Evolutionary conservation across 2,113 vertebrate species (phyloP).

Genomic region (Spilogale gracilis): DNA sequence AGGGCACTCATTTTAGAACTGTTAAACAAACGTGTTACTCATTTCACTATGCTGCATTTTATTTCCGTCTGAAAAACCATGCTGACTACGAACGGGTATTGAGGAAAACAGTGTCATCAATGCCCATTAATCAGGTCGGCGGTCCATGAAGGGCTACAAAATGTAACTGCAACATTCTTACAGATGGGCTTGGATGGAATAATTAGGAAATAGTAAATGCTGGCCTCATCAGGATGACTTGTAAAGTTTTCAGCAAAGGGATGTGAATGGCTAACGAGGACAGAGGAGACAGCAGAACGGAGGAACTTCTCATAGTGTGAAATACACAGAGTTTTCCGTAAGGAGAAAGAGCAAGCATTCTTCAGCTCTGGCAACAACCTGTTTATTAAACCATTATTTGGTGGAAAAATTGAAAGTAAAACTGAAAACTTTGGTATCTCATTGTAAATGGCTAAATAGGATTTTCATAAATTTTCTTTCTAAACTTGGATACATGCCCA

Average conservation of each 20-base stretch:
- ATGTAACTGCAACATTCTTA: background rate
- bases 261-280: accelerated
- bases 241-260: background rate
- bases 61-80: background rate
- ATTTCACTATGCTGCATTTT: background rate
- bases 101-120: background rate
- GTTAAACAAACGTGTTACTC: conserved; percentile 50
- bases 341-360: background rate
- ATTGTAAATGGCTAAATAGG: background rate
- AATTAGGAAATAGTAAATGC: conserved; percentile 15
- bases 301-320: background rate
- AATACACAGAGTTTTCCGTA: background rate
- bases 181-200: background rate
- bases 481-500: background rate
- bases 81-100: background rate
- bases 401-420: background rate
- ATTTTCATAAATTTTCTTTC: background rate
- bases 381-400: background rate
- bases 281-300: background rate
- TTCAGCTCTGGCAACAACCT: background rate
- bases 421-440: background rate
- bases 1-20: background rate
- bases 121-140: background rate
- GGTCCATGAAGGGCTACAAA: conserved; percentile 17
- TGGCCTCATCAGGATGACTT: background rate